Evolutionary conservation across 2,113 vertebrate genomes (phyloP).

Genomic region (Actenoides hombroni): DNA sequence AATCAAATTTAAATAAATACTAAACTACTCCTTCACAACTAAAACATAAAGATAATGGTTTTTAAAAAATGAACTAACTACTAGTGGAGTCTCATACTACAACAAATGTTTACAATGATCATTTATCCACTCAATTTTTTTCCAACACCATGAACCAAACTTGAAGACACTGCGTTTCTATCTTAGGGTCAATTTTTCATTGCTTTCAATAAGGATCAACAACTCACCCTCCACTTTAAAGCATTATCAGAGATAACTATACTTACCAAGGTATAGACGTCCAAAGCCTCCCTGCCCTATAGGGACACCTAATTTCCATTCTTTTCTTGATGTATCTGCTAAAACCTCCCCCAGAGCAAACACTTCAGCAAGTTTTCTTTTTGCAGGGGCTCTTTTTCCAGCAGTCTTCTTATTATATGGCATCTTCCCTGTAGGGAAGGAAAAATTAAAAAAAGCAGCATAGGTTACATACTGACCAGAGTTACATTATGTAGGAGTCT

Average conservation of each 20-base stretch:
- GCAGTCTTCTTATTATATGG: slow-evolving; percentile 79
- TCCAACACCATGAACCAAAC: not conserved
- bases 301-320: slow-evolving; percentile 89
- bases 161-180: not conserved
- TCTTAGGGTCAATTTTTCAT: not conserved
- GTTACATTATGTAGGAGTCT: not conserved
- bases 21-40: not conserved
- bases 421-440: slow-evolving; percentile 75
- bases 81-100: not conserved
- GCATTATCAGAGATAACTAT: not conserved
- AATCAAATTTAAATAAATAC: not conserved
- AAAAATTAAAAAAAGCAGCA: not conserved
- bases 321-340: slow-evolving; percentile 85
- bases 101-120: not conserved
- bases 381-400: slow-evolving; percentile 81
- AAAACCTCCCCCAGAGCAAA: slow-evolving; percentile 88
- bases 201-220: not conserved
- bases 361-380: slow-evolving; percentile 88
- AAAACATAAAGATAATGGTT: not conserved
- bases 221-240: not conserved
- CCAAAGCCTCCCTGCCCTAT: slow-evolving; percentile 94
- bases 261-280: slow-evolving; percentile 89
- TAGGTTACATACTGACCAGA: not conserved
- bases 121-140: not conserved
- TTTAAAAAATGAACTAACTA: not conserved